Conservation (phyloP, 2,888 invertebrate species). For the Steromphala cineraria region DNA sequence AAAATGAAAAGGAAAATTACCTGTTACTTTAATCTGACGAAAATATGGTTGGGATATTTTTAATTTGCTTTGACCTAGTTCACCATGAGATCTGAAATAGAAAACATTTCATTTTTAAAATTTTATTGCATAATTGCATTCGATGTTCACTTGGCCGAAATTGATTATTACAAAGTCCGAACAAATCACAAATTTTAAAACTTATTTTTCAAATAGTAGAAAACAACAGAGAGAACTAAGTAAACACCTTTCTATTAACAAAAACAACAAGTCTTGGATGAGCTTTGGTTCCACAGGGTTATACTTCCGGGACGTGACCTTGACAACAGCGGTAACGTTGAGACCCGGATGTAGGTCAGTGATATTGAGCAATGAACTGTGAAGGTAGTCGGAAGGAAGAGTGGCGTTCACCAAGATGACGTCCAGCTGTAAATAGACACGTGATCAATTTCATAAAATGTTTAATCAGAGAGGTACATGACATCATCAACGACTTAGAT, state of each 20-base stretch:
- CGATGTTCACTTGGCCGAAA: background rate
- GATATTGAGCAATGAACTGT: slow-evolving; percentile 12
- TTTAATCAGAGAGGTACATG: no score
- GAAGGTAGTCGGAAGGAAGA: background rate
- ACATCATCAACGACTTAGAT: no score
- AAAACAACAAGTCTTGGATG: background rate
- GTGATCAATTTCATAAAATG: no score
- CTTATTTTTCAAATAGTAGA: no score
- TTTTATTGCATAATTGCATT: no score
- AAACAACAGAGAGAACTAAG: no score
- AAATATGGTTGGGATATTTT: slow-evolving; percentile 17
- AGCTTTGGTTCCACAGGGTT: slow-evolving; percentile 16
- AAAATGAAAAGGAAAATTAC: background rate
- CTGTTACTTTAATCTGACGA: background rate
- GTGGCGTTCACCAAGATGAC: background rate
- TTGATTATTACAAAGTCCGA: no score
- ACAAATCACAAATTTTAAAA: no score
- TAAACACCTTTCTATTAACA: background rate
- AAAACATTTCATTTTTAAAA: no score
- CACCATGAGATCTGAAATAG: slow-evolving; percentile 12
- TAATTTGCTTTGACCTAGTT: slow-evolving; percentile 21
- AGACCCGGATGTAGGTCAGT: slow-evolving; percentile 20
- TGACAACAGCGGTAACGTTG: slow-evolving; percentile 9
- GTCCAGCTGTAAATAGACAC: background rate
- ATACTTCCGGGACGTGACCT: background rate